Base-by-base conservation (phyloP, 2,888 invertebrate genomes). In the Sphaerophoria taeniata region DNA sequence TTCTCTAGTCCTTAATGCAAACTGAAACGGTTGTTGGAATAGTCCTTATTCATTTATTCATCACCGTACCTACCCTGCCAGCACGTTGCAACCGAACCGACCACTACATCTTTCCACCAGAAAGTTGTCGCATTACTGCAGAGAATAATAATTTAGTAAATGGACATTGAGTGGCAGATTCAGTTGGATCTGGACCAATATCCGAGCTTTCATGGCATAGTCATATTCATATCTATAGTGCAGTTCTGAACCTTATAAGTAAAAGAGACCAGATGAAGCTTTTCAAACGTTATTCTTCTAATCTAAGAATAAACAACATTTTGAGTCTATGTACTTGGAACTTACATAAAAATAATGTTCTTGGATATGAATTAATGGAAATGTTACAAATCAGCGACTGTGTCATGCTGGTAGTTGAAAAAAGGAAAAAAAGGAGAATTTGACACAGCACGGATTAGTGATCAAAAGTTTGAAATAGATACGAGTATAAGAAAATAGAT, bases 71-170 rank as follows among this genome's bases (percentile, higher is more conserved):
- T n/a, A n/a, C 24, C 24, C 24, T 24, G 24, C 24, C 1, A 24
- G 24, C 3, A 5, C 36, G 24, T 47, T 31, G 53, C 51, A n/a
- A n/a, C n/a, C n/a, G n/a, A 16, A 14, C 16, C 36, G 3, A 45
- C 36, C 56, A 45, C 49, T 45, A 53, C 31, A 16, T 2, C 45
- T 6, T 9, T 49, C 51, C 39, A 56, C 56, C 56, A 24, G 24
- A 24, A 24, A 72, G 69, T 65, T 85, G 85, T 85, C 85, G 85
- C 81, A 85, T 85, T 85, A 85, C 81, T 73, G 71, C 81, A 85
- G 81, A 81, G 85, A 85, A 85, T 85, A 81, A 85, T 85, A 85
- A 85, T 85, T 85, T 81, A 73, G 61, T 81, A 85, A 85, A 85
- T 85, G 85, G 85, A 85, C 85, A 85, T 85, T 85, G 85, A 85